Base-by-base conservation (phyloP, 2,797 vertebrate species). In the Manis crassicaudata region DNA sequence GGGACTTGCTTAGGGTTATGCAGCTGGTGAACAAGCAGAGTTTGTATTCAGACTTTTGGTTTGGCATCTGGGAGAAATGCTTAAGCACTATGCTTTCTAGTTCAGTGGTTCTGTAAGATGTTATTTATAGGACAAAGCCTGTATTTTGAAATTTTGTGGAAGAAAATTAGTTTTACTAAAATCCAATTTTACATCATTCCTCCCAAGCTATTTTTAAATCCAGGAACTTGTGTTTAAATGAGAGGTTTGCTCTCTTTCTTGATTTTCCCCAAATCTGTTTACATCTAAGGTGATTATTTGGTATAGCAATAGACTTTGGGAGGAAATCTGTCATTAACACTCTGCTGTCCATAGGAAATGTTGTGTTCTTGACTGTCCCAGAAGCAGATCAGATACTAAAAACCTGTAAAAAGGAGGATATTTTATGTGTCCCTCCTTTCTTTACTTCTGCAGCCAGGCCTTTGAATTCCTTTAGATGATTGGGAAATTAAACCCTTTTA, bases 141-240 rank as follows among this genome's bases (percentile, higher is more conserved):
- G 67, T 97, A 87, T 96, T 98, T 97, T 97, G 93, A 96, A 97
- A 96, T 92, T 97, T 96, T 96, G 94, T 95, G 92, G 88, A 86
- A 97, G 94, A 96, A 96, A 97, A 94, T 96, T 96, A 97, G 96
- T 95, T 97, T 96, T 96, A 95, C 96, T 97, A 96, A 97, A 95
- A 95, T 94, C 81, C 94, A 94, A 58, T 94, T 97, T 97, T 90
- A 75, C 29, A 75, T 95, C 63, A 92, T 96, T 90, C 80, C 43
- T 89, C 91, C 65, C 86, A 82, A 93, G 52, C 92, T 97, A 95
- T 97, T 98, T 97, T 97, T 96, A 96, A 95, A 77, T 67, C 54
- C 32, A 80, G 75, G 65, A 95, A 86, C 80, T 95, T 92, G 40
- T 89, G 50, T 96, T 94, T 96, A 89, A 94, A 60, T 95, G 73